phyloP scores from a whole-genome alignment of 2,888 invertebrate genomes.

The Sussaba pulchella region DNA sequence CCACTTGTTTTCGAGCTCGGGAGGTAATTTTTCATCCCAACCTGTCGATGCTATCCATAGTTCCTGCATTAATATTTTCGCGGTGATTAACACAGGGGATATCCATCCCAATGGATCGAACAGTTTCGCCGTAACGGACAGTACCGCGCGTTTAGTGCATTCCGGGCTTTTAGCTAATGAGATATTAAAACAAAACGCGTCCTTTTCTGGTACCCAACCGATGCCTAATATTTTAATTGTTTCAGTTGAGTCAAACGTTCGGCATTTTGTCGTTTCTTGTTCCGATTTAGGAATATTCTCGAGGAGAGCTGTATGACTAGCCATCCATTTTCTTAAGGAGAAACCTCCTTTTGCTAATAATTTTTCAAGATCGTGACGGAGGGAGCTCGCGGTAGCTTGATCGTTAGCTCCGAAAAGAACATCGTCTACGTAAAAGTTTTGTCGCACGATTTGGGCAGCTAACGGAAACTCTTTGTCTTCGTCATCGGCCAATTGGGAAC shows the following conservation, averaged over 20 bases:
- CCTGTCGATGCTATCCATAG: neutral
- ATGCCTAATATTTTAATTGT: constrained; percentile 24
- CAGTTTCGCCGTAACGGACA: too few relatives aligned
- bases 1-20: neutral
- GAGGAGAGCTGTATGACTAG: neutral
- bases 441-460: constrained; percentile 53
- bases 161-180: neutral
- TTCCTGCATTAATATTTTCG: too few relatives aligned
- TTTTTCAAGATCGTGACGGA: neutral
- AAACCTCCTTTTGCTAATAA: constrained; percentile 18
- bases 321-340: constrained; percentile 13
- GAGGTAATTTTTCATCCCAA: constrained; percentile 9
- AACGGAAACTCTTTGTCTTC: constrained; percentile 50
- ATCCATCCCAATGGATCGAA: too few relatives aligned
- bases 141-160: too few relatives aligned
- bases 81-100: too few relatives aligned
- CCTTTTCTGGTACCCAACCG: constrained; percentile 11
- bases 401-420: constrained; percentile 46
- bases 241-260: constrained; percentile 14
- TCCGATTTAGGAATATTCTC: neutral
- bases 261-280: neutral
- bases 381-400: neutral
- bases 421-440: constrained; percentile 71
- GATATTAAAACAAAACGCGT: constrained; percentile 14
- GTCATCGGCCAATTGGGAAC: constrained; percentile 62